Conservation (phyloP, 2,888 invertebrate genomes). For the Sarcophaga caerulescens region DNA sequence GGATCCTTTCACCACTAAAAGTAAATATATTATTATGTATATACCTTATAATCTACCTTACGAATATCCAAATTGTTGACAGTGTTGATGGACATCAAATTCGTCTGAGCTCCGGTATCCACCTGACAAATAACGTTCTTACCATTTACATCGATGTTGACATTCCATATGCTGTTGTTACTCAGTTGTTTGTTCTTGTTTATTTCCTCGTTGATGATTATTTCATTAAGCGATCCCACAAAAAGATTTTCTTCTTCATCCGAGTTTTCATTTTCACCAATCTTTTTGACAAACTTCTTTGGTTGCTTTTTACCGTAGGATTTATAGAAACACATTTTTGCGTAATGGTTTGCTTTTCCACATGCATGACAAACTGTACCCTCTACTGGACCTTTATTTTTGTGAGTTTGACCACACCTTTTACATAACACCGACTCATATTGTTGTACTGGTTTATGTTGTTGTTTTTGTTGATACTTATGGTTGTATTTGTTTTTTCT, state of each 20-base stretch:
- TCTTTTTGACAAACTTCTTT: neutral
- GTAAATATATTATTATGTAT: slow-evolving; percentile 34
- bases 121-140: neutral
- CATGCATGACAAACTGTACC: slow-evolving; percentile 24
- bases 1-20: slow-evolving; percentile 45
- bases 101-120: neutral
- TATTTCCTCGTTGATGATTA: neutral
- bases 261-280: neutral
- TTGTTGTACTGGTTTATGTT: slow-evolving; percentile 12
- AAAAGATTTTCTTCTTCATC: slow-evolving; percentile 12
- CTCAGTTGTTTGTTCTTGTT: neutral
- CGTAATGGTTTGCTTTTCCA: slow-evolving; percentile 41
- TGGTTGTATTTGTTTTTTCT: no score
- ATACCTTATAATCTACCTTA: slow-evolving; percentile 28
- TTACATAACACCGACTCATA: slow-evolving; percentile 2
- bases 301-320: neutral
- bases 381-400: slow-evolving; percentile 29
- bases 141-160: slow-evolving; percentile 11
- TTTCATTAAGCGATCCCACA: slow-evolving; percentile 13
- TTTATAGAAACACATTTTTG: slow-evolving; percentile 48
- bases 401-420: slow-evolving; percentile 45
- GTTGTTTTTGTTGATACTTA: neutral
- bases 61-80: slow-evolving; percentile 25
- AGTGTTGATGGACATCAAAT: slow-evolving; percentile 23
- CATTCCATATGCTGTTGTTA: slow-evolving; percentile 21